Base-by-base conservation (phyloP, 2,113 vertebrate genomes). In the Scopus umbretta region DNA sequence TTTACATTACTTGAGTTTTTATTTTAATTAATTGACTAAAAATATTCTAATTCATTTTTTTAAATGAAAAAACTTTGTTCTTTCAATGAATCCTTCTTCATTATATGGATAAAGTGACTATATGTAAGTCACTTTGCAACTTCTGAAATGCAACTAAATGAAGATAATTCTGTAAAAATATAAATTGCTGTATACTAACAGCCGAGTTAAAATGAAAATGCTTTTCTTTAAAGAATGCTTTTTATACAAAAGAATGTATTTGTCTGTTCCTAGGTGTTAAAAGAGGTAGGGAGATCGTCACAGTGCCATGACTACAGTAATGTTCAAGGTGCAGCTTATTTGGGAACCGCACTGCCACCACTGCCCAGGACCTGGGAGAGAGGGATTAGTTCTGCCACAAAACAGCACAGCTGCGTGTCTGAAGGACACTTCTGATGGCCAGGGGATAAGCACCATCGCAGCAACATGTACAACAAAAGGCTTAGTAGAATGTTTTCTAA, bases 231-330 rank as follows among this genome's bases (percentile, higher is more conserved):
- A 85, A 75, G 8, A 45, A 26, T 13, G 2, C 14, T 89, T 91
- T 95, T 80, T 91, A 56, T 87, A 87, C 36, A 89, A 67, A 86
- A 63, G 42, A 88, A 89, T 89, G 58, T 87, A 67, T 89, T 87
- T 95, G 88, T 66, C 76, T 87, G 21, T 53, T 90, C 19, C 20
- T 59, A 56, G 29, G 10, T 75, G 45, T 52, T 67, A 66, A 58
- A 55, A 84, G 58, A 66, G 49, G 50, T 20, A 63, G 36, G 45
- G 26, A 50, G 19, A 62, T 58, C 53, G 40, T 52, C 34, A 40
- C 29, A 50, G n/a, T 40, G 50, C 56, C 38, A 17, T 42, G 74
- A 68, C 68, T 73, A 66, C 23, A 61, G 19, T 67, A n/a, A 61
- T 10, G 61, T 59, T 86, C 45, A 50, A 61, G 45, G 30, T 53